phyloP scores from a whole-genome alignment of 2,888 invertebrate species.

The Laothoe populi region DNA sequence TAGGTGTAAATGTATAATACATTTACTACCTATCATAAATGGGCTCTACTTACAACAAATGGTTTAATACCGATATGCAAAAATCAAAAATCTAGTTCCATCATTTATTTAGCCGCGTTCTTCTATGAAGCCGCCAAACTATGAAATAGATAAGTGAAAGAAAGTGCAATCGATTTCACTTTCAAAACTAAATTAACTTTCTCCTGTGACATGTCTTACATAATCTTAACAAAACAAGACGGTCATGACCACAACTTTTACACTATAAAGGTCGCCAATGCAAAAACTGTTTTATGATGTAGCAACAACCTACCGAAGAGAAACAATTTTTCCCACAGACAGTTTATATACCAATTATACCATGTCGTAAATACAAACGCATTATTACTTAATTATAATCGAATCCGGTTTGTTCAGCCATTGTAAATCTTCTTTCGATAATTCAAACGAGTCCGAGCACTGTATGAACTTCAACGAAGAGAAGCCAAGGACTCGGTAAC shows the following conservation, averaged over 20 bases:
- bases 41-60: not conserved
- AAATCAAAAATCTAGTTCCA: not conserved
- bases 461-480: constrained; percentile 34
- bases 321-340: constrained; percentile 4
- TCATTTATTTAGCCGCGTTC: constrained; percentile 33
- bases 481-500: constrained; percentile 37
- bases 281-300: not conserved
- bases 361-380: constrained; percentile 19
- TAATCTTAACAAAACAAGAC: constrained; percentile 79
- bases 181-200: constrained; percentile 85
- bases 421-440: constrained; percentile 31
- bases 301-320: not conserved
- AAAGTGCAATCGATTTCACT: constrained; percentile 85
- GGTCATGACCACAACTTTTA: constrained; percentile 74
- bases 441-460: constrained; percentile 29
- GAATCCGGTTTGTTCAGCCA: constrained; percentile 39
- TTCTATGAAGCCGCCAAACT: constrained; percentile 64
- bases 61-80: not conserved
- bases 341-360: constrained; percentile 14
- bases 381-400: constrained; percentile 28
- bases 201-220: constrained; percentile 83
- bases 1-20: not conserved
- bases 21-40: not conserved
- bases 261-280: constrained; percentile 64
- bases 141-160: constrained; percentile 81